These are phyloP conservation scores for Cepaea nemoralis DNA, from an alignment of 1,140 invertebrate species.

Conservation along the genomic window DNA sequence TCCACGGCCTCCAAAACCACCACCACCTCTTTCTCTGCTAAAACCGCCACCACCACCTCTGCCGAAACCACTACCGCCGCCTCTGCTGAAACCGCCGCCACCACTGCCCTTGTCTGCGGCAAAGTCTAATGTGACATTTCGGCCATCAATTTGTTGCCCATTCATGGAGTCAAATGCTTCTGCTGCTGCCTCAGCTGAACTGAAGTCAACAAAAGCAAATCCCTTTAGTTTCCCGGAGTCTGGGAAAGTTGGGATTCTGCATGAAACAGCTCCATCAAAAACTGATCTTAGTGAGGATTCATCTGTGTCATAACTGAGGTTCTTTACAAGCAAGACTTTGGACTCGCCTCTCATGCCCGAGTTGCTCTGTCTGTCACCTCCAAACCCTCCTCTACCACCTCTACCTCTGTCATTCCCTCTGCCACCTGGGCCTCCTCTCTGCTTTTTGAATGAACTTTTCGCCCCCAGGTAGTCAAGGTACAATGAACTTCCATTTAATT, in stretches of 20 bases:
- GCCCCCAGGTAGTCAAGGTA: constrained; percentile 56
- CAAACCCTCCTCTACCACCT: constrained; percentile 22
- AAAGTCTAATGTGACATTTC: constrained; percentile 42
- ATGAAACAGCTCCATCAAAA: constrained; percentile 42
- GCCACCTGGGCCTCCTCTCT: constrained; percentile 28
- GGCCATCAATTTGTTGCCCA: constrained; percentile 39
- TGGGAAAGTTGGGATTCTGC: constrained; percentile 43
- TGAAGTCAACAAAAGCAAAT: constrained; percentile 45
- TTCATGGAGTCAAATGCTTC: constrained; percentile 39
- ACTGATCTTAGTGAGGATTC: constrained; percentile 40
- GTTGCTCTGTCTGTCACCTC: neutral
- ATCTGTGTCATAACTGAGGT: constrained; percentile 42
- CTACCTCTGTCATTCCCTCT: too few species aligned
- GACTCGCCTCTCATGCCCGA: constrained; percentile 38
- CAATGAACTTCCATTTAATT: constrained; percentile 61
- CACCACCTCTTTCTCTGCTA: too few species aligned
- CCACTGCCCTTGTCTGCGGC: constrained; percentile 37
- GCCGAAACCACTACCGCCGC: neutral
- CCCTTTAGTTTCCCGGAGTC: constrained; percentile 50
- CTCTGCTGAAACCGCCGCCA: neutral
- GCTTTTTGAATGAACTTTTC: constrained; percentile 45
- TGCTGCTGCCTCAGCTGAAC: constrained; percentile 34
- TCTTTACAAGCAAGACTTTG: constrained; percentile 47
- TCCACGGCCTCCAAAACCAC: constrained; percentile 10
- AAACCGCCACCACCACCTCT: neutral